Conservation (phyloP, 2,113 vertebrate species). For the Grus americana region DNA sequence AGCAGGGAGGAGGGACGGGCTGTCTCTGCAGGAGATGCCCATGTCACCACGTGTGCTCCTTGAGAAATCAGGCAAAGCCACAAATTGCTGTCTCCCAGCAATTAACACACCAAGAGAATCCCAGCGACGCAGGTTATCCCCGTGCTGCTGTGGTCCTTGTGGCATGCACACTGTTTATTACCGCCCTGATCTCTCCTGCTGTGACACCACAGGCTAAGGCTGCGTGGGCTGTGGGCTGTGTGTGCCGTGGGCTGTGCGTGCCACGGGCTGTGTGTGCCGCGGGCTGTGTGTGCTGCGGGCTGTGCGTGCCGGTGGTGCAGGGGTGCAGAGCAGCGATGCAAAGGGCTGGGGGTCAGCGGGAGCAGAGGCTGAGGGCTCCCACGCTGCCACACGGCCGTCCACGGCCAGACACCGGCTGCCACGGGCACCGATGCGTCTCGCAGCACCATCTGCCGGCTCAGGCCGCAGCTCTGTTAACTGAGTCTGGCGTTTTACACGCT, state of each 20-base stretch:
- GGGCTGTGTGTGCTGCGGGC: background rate
- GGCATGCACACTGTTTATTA: fast-evolving
- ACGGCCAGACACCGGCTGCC: fast-evolving
- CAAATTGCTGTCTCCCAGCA: background rate
- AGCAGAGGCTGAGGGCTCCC: background rate
- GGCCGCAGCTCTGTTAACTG: fast-evolving
- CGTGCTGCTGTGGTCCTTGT: background rate
- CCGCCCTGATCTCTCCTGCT: too few relatives aligned
- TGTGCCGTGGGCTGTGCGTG: too few relatives aligned
- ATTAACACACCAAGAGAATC: fast-evolving
- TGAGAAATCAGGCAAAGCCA: background rate
- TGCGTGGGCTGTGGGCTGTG: background rate
- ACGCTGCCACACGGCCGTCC: fast-evolving
- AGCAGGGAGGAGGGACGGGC: background rate
- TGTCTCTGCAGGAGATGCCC: background rate
- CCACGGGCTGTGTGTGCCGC: too few relatives aligned
- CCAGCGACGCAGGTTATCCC: background rate
- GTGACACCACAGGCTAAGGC: background rate
- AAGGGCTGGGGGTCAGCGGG: background rate
- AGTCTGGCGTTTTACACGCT: fast-evolving
- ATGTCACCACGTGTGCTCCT: background rate
- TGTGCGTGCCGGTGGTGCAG: fast-evolving
- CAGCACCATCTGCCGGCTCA: background rate
- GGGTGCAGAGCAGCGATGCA: background rate
- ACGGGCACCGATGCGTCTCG: fast-evolving